Percentiles rank a stretch among this genome's conserved stretches.
phyloP scores from a whole-genome alignment of 2,888 invertebrate species.

The Nymphalis c-album region DNA sequence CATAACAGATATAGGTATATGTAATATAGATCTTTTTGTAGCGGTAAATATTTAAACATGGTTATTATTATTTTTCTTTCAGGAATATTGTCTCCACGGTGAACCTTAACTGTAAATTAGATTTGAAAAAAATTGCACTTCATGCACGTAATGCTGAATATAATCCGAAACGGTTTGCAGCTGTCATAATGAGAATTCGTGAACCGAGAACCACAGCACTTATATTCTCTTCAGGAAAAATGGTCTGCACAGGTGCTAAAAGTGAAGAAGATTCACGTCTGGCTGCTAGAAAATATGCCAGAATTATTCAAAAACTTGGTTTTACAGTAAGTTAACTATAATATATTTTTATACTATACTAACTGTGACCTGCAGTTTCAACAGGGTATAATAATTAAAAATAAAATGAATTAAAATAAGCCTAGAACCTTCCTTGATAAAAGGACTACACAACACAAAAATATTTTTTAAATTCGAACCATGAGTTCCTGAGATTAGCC shows the following conservation, averaged over 20 bases:
- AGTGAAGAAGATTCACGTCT: slow-evolving; percentile 90
- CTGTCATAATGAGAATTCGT: slow-evolving; percentile 97
- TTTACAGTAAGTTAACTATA: slow-evolving; percentile 83
- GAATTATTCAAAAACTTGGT: slow-evolving; percentile 91
- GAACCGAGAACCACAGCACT: slow-evolving; percentile 92
- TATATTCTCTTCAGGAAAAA: slow-evolving; percentile 91
- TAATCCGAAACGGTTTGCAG: slow-evolving; percentile 99
- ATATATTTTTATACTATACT: background rate
- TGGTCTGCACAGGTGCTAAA: slow-evolving; percentile 92
- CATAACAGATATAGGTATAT: no score
- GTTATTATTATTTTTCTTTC: no score
- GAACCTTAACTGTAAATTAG: slow-evolving; percentile 95
- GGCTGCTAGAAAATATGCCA: slow-evolving; percentile 91
- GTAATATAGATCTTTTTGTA: no score
- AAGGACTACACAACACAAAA: no score
- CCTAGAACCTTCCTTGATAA: no score
- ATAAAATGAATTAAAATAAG: no score
- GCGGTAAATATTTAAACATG: no score
- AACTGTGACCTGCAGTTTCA: no score
- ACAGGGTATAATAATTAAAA: no score
- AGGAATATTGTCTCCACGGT: slow-evolving; percentile 99
- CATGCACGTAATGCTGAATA: slow-evolving; percentile 99
- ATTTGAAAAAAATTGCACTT: slow-evolving; percentile 97
- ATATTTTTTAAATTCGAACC: no score
- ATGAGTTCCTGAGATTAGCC: no score